Evolutionary conservation across 1,140 invertebrate genomes (phyloP).

Genomic region (Anagrus nilaparvatae): DNA sequence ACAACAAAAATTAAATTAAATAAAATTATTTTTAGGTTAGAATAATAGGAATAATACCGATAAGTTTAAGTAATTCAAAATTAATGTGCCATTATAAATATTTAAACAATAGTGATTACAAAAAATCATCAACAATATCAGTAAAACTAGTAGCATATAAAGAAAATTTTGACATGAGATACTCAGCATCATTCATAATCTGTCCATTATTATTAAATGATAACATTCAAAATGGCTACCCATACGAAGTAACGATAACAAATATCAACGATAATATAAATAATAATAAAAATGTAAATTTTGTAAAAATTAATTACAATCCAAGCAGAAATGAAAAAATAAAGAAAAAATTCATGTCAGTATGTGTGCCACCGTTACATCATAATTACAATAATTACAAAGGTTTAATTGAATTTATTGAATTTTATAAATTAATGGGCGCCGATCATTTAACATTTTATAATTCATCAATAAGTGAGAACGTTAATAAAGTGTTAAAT

Average conservation of each 20-base stretch:
- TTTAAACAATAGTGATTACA: not conserved
- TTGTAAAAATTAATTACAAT: slow-evolving; percentile 5
- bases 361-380: slow-evolving; percentile 58
- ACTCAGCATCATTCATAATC: slow-evolving; percentile 18
- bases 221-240: slow-evolving; percentile 1
- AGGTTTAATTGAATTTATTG: slow-evolving; percentile 55
- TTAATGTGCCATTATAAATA: slow-evolving; percentile 7
- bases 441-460: slow-evolving; percentile 56
- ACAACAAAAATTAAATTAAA: no score
- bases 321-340: not conserved
- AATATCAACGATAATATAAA: not conserved
- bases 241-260: slow-evolving; percentile 8
- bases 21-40: slow-evolving; percentile 2
- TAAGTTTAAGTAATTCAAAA: not conserved
- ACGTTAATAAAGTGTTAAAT: slow-evolving; percentile 41
- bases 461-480: slow-evolving; percentile 45
- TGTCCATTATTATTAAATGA: slow-evolving; percentile 14
- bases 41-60: slow-evolving; percentile 1
- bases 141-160: slow-evolving; percentile 11
- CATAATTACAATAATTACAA: slow-evolving; percentile 45
- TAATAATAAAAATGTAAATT: not conserved
- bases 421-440: slow-evolving; percentile 55
- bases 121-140: slow-evolving; percentile 3
- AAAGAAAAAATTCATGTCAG: slow-evolving; percentile 37
- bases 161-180: slow-evolving; percentile 20